These are phyloP conservation scores for Mionectes macconnelli DNA, from an alignment of 2,113 vertebrate species.

Conservation along the genomic window DNA sequence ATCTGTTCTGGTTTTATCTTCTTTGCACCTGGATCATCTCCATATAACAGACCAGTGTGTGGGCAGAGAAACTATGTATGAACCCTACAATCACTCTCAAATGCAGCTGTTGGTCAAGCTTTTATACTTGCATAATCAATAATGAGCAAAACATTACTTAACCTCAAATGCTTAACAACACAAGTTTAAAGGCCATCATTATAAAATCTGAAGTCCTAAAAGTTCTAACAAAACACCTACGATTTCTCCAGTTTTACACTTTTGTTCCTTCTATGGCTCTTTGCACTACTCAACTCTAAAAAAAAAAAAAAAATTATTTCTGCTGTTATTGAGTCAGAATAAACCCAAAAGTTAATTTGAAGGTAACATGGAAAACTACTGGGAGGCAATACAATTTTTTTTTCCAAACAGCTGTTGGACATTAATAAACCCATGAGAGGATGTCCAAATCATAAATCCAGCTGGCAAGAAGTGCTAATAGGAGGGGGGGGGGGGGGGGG, in stretches of 20 bases:
- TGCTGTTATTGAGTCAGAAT: background rate
- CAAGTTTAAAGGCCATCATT: background rate
- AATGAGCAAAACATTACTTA: background rate
- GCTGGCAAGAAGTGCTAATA: background rate
- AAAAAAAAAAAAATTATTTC: background rate
- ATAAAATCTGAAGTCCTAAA: background rate
- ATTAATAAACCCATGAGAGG: background rate
- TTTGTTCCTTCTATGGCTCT: background rate
- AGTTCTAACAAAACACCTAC: background rate
- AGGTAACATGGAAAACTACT: background rate
- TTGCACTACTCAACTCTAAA: background rate
- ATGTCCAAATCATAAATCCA: background rate
- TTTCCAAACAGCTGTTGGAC: background rate
- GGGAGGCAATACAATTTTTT: background rate
- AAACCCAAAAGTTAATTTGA: background rate
- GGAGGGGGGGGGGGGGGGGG: rapidly evolving
- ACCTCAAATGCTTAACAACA: background rate
- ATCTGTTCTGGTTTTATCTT: background rate
- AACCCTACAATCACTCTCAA: background rate
- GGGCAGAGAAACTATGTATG: background rate
- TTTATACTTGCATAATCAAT: background rate
- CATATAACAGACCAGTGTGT: background rate
- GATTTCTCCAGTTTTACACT: background rate
- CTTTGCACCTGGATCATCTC: background rate
- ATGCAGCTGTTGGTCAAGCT: background rate